Base-by-base conservation (phyloP, 2,888 invertebrate genomes). In the Eupithecia tripunctaria region DNA sequence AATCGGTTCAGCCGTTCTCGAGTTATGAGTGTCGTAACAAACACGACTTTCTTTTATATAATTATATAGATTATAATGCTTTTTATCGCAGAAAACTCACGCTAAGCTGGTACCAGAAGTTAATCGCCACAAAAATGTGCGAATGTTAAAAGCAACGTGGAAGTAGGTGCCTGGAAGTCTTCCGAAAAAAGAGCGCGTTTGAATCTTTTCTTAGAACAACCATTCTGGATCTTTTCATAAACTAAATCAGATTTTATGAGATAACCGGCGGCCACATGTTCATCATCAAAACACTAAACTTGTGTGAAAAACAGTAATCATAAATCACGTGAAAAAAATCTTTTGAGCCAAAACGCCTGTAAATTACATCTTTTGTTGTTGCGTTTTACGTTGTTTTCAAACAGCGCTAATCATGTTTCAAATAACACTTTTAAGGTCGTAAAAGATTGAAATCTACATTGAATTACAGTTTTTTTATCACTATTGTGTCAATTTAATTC, bases 401-500 rank as follows among this genome's bases (percentile, higher is more conserved):
- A 90, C 88, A 82, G 84, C 82, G 79, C 85, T 89, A 89, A 89
- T 87, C 85, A 86, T 81, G 82, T 78, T 81, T 86, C 78, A 85
- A 86, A 86, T 80, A 86, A 84, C 84, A 77, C 67, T 74, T 82
- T 78, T 85, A 83, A 88, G 87, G 86, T 80, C 86, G 78, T 81
- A 77, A 78, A 67, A 84, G 89, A 91, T 91, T 84, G 80, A 78
- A 82, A 91, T 90, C 90, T 88, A 84, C 87, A 89, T 88, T 85
- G 82, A 85, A 86, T 86, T 85, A 85, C 75, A 82, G 80, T 84
- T 83, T 82, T 76, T 83, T 90, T 92, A 91, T 86, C 91, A 91
- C 89, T 85, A 90, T 91, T 91, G 88, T 90, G 83, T 84, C 82
- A 85, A 88, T 85, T 70, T 84, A 82, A 83, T 86, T 87, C 84